Conservation (phyloP, 2,113 vertebrate genomes). For the Polypterus senegalus region DNA sequence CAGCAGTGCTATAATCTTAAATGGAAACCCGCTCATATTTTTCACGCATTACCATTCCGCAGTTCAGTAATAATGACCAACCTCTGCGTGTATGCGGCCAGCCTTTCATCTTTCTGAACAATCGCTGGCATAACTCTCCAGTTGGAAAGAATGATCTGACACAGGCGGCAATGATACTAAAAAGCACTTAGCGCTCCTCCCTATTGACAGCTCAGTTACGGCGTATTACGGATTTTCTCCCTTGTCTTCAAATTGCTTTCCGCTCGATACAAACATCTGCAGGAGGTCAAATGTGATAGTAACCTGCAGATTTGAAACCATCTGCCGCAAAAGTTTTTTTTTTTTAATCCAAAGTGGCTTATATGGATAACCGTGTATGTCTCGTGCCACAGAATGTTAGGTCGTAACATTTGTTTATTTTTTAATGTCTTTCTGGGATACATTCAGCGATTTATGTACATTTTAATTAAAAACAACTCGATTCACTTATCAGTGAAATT, state of each 20-base stretch:
- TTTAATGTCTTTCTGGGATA: no score
- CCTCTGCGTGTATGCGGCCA: constrained; percentile 45
- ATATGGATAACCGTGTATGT: no score
- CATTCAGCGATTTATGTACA: no score
- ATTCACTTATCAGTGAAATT: no score
- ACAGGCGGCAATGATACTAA: constrained; percentile 61
- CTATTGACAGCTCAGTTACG: constrained; percentile 62
- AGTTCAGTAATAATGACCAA: constrained; percentile 41
- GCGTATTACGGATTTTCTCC: constrained; percentile 67
- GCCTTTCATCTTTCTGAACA: constrained; percentile 56
- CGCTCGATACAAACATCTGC: constrained; percentile 63
- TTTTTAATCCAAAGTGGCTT: constrained; percentile 9
- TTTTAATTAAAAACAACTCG: no score
- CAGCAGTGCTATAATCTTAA: constrained; percentile 28
- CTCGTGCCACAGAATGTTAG: no score
- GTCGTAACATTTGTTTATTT: no score
- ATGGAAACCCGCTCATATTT: constrained; percentile 33
- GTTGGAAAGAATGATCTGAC: constrained; percentile 44
- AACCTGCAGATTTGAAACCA: constrained; percentile 62
- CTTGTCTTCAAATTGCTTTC: constrained; percentile 37
- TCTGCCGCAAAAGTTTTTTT: constrained; percentile 58
- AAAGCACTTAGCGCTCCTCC: constrained; percentile 62
- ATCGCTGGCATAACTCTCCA: constrained; percentile 58
- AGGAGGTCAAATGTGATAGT: constrained; percentile 62
- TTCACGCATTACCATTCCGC: constrained; percentile 45